A percentile compares a stretch with the other conserved stretches of the same genome.
phyloP scores from a whole-genome alignment of 2,888 invertebrate genomes.

The Neoaliturus tenellus region DNA sequence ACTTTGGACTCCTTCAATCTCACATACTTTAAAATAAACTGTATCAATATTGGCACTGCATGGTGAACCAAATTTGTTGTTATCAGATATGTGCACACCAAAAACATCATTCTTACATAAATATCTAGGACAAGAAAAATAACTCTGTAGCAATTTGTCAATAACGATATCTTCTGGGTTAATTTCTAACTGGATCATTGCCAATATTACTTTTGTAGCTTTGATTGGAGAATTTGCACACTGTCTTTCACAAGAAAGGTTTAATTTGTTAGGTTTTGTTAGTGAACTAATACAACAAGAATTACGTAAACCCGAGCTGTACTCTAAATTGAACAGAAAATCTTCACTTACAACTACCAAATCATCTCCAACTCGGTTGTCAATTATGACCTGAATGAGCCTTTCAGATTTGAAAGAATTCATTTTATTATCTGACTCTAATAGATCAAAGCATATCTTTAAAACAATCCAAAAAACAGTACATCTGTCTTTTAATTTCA shows the following conservation, averaged over 20 bases:
- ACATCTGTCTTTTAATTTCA: background rate
- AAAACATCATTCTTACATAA: conserved; percentile 72
- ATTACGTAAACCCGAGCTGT: background rate
- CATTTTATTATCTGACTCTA: background rate
- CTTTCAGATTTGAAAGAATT: background rate
- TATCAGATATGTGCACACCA: background rate
- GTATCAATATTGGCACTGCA: background rate
- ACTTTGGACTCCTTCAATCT: background rate
- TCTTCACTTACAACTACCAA: conserved; percentile 12
- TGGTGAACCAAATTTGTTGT: background rate
- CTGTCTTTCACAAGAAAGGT: background rate
- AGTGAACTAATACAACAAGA: background rate
- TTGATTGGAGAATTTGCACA: background rate
- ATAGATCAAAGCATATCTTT: background rate
- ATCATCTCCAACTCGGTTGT: background rate
- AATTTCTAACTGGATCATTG: background rate
- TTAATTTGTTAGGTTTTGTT: background rate
- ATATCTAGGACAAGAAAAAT: conserved; percentile 81
- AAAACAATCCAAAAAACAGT: background rate
- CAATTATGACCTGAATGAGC: background rate
- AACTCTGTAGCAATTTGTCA: conserved; percentile 76
- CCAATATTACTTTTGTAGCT: conserved; percentile 16
- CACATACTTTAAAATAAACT: conserved; percentile 36
- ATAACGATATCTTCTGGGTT: background rate
- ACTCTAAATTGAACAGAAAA: conserved; percentile 15